Conservation (phyloP, 1,140 invertebrate species). For the Hirudo medicinalis region DNA sequence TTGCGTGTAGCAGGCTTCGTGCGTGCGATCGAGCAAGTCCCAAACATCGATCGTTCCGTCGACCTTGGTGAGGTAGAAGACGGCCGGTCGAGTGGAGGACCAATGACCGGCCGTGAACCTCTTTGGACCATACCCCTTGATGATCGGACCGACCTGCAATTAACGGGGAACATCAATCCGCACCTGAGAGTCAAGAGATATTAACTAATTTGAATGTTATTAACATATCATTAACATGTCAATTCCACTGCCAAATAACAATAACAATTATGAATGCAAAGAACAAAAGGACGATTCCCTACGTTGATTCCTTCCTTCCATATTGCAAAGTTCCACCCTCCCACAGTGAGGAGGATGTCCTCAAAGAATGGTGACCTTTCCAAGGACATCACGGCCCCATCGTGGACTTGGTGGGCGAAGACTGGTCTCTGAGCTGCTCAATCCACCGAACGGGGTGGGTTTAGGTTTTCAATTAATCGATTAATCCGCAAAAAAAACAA, state of each 20-base stretch:
- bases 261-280: too few species aligned
- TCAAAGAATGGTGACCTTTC: constrained; percentile 42
- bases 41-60: constrained; percentile 45
- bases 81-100: constrained; percentile 41
- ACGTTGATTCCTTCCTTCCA: constrained; percentile 42
- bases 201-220: too few species aligned
- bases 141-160: constrained; percentile 36
- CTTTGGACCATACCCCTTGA: constrained; percentile 29
- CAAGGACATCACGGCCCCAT: constrained; percentile 39
- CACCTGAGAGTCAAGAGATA: too few species aligned
- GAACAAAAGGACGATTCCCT: constrained; percentile 19
- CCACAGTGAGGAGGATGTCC: constrained; percentile 42
- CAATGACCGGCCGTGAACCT: constrained; percentile 35
- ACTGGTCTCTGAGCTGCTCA: constrained; percentile 37
- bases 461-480: too few species aligned
- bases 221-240: too few species aligned
- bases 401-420: constrained; percentile 36
- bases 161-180: too few species aligned
- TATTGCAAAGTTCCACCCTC: constrained; percentile 41
- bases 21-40: constrained; percentile 43
- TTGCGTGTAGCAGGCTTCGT: constrained; percentile 40
- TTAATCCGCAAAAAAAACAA: too few species aligned
- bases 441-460: too few species aligned
- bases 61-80: constrained; percentile 42
- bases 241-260: too few species aligned